Percentiles rank a stretch among this genome's conserved stretches.
These are phyloP conservation scores for Ceratosolen fusciceps DNA, from an alignment of 1,140 invertebrate genomes.

Conservation along the genomic window DNA sequence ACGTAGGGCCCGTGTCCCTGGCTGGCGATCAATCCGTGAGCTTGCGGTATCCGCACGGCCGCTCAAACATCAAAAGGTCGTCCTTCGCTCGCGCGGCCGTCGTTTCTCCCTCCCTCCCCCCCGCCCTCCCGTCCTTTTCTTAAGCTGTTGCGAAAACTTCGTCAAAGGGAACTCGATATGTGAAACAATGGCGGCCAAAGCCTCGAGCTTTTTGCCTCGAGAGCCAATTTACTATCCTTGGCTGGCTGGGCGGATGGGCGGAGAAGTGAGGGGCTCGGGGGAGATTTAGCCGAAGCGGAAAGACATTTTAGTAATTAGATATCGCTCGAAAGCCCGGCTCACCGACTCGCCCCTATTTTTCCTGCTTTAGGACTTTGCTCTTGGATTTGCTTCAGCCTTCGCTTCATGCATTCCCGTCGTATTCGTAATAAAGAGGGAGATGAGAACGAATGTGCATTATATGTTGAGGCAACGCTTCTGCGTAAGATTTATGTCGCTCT, in stretches of 20 bases:
- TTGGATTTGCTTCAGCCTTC: not conserved
- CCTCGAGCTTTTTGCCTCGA: not conserved
- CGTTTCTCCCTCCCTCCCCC: not conserved
- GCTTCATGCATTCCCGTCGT: not conserved
- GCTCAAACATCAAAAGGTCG: not conserved
- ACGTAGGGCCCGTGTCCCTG: too few species aligned
- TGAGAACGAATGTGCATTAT: conserved; percentile 46
- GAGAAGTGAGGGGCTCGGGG: too few species aligned
- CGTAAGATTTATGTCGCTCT: conserved; percentile 41
- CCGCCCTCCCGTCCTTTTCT: not conserved
- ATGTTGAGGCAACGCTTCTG: conserved; percentile 33
- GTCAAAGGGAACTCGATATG: not conserved
- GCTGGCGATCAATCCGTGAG: not conserved
- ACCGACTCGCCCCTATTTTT: not conserved
- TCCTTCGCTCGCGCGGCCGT: not conserved
- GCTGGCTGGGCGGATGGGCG: too few species aligned
- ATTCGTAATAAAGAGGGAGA: conserved; percentile 12
- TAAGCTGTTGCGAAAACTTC: conserved; percentile 32
- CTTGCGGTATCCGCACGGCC: conserved; percentile 10
- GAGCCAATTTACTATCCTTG: conserved; percentile 19
- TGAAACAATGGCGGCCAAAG: conserved; percentile 19
- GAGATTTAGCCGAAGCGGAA: too few species aligned
- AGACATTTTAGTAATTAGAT: too few species aligned
- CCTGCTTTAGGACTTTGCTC: not conserved
- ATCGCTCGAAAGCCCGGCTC: not conserved